A percentile compares a stretch with the other conserved stretches of the same genome.
Conservation (phyloP, 1,140 invertebrate species). For the Cotesia chilonis region DNA sequence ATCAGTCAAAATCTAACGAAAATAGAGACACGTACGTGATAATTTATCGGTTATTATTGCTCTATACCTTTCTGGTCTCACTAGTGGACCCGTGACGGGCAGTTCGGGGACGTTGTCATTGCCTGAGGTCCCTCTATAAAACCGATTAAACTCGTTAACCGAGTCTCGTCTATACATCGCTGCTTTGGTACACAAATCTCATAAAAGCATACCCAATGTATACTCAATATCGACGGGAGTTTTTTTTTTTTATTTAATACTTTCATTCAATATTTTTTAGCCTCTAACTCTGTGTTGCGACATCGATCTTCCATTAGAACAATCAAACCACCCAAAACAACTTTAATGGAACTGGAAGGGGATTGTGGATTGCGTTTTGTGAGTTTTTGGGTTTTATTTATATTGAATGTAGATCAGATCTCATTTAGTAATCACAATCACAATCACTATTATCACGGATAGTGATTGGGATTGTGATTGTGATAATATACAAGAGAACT, state of each 20-base stretch:
- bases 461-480: too few relatives aligned
- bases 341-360: too few relatives aligned
- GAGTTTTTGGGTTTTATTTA: too few relatives aligned
- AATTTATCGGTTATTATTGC: constrained; percentile 1
- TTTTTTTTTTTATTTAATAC: neutral
- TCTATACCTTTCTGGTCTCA: too few relatives aligned
- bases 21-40: constrained; percentile 1
- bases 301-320: too few relatives aligned
- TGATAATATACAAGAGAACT: too few relatives aligned
- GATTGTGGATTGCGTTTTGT: too few relatives aligned
- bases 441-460: too few relatives aligned
- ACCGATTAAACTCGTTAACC: constrained; percentile 30
- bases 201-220: neutral
- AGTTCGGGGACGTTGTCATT: constrained; percentile 14
- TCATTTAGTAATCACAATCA: too few relatives aligned
- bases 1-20: neutral
- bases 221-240: neutral
- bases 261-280: neutral
- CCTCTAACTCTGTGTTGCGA: neutral
- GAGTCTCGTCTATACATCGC: constrained; percentile 10
- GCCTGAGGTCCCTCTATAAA: constrained; percentile 35
- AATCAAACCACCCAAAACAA: too few relatives aligned
- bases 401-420: too few relatives aligned
- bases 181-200: too few relatives aligned
- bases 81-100: neutral